Conservation (phyloP, 2,888 invertebrate species). For the Cristatella mucedo region DNA sequence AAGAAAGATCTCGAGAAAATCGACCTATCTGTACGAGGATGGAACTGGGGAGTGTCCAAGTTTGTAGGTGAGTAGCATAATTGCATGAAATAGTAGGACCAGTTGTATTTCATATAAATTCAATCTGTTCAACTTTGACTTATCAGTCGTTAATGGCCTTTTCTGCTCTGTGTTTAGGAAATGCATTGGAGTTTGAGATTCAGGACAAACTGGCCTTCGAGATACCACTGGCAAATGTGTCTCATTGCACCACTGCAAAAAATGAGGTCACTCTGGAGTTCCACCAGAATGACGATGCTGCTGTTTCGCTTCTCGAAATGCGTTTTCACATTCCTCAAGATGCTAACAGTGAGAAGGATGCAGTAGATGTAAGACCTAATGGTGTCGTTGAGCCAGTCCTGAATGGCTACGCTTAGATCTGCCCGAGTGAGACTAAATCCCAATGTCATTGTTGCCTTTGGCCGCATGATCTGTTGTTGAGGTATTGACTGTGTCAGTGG, state of each 20-base stretch:
- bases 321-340: constrained; percentile 86
- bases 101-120: neutral
- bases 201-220: constrained; percentile 63
- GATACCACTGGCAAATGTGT: constrained; percentile 84
- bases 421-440: too few relatives aligned
- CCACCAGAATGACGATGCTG: constrained; percentile 94
- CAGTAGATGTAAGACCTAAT: constrained; percentile 51
- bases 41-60: constrained; percentile 96
- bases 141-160: neutral
- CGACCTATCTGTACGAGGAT: constrained; percentile 83
- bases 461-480: too few relatives aligned
- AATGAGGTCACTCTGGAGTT: constrained; percentile 97
- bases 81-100: neutral
- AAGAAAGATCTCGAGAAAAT: constrained; percentile 61
- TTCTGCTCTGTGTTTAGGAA: constrained; percentile 19
- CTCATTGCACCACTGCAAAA: constrained; percentile 84
- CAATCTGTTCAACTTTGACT: neutral
- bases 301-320: constrained; percentile 90
- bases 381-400: too few relatives aligned
- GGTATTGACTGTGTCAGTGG: too few relatives aligned
- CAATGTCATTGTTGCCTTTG: too few relatives aligned
- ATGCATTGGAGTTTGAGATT: constrained; percentile 31
- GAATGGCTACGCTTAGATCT: too few relatives aligned
- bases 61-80: constrained; percentile 50
- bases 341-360: constrained; percentile 61